Base-by-base conservation (phyloP, 2,113 vertebrate species). In the Passer montanus region DNA sequence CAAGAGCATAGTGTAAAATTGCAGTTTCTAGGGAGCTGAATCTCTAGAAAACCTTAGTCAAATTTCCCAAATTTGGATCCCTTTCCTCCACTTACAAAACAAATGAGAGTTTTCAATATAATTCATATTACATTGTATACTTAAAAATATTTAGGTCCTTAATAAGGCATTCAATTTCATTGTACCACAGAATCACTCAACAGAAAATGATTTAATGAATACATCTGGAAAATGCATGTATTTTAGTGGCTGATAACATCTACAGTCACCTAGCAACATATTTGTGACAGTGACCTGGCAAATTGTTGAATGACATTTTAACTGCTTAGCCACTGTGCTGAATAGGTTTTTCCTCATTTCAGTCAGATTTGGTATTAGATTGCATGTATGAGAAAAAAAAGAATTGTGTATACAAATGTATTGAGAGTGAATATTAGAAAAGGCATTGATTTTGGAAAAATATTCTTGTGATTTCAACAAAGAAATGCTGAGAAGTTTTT, bases 241-340 rank as follows among this genome's bases (percentile, higher is more conserved):
- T 93, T 95, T 92, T 75, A 87, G 82, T 68, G 39, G 37, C 60
- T 96, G 93, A 95, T 93, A 94, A 90, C 92, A 96, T 94, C 95
- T 93, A 76, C 79, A 63, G 85, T 96, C 85, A 93, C 96, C 90
- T 96, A 97, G 91, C 94, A 97, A 97, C 83, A 24, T 84, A 91
- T 89, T 92, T 93, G 89, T 96, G 94, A 91, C 66, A 91, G 69
- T 90, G 94, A 84, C 83, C 80, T 92, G 73, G 80, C 60, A 91
- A 94, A 94, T 44, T 77, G 52, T 66, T 52, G 80, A 91, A 89
- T 56, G 76, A 80, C 59, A 56, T 84, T 89, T 97, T 87, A 95
- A 94, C 77, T 85, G 70, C 86, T 93, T 73, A 91, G 66, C 46
- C 56, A 86, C 55, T 60, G 41, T 23, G 30, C 41, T 67, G 18